These are phyloP conservation scores for Drosophila pseudoobscura DNA, from an alignment of 1,140 invertebrate species.

Conservation along the genomic window DNA sequence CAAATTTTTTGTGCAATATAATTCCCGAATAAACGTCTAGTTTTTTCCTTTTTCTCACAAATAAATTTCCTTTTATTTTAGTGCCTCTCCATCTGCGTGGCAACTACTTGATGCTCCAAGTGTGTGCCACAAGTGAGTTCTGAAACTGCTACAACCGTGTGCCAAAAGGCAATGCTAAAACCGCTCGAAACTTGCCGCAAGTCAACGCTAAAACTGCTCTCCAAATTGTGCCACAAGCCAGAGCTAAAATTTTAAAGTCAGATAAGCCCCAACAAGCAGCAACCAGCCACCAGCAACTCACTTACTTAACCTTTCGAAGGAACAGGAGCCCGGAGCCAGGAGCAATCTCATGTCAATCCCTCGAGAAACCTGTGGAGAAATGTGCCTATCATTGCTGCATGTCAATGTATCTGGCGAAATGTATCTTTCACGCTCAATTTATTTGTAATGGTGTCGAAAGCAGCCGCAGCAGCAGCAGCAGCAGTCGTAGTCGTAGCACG, in stretches of 20 bases:
- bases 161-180: neutral
- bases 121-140: too few species aligned
- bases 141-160: neutral
- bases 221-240: neutral
- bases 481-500: too few species aligned
- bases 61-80: too few species aligned
- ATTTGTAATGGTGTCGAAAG: conserved; percentile 78
- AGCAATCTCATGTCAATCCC: conserved; percentile 5
- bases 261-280: conserved; percentile 5
- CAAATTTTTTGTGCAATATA: too few species aligned
- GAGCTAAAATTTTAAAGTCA: conserved; percentile 47
- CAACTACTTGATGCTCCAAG: too few species aligned
- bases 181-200: neutral
- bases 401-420: conserved; percentile 57
- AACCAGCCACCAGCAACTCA: neutral
- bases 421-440: conserved; percentile 81
- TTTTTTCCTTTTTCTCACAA: too few species aligned
- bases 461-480: neutral
- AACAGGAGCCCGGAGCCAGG: neutral
- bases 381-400: conserved; percentile 64
- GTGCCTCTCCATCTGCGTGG: too few species aligned
- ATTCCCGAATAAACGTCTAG: too few species aligned
- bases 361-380: conserved; percentile 11
- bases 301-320: neutral
- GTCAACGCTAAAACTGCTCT: neutral